These are phyloP conservation scores for Oithona nana DNA, from an alignment of 2,888 invertebrate species.

Conservation along the genomic window DNA sequence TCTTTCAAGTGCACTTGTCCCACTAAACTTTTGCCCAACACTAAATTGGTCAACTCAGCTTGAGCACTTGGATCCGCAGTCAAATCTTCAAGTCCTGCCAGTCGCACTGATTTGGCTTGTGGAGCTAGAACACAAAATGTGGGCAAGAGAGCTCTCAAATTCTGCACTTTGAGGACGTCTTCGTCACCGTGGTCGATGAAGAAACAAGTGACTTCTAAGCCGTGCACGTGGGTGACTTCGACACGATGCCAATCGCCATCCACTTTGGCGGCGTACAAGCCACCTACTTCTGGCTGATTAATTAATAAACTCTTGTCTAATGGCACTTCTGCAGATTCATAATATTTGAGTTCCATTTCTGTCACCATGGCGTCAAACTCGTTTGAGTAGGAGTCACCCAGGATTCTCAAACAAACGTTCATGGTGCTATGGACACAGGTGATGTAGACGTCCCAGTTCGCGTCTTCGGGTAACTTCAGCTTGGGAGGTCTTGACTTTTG, in stretches of 20 bases:
- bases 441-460: slow-evolving; percentile 41
- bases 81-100: slow-evolving; percentile 49
- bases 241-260: slow-evolving; percentile 35
- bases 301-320: slow-evolving; percentile 25
- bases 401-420: slow-evolving; percentile 45
- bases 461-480: slow-evolving; percentile 28
- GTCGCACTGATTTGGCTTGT: slow-evolving; percentile 38
- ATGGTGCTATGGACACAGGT: slow-evolving; percentile 40
- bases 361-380: slow-evolving; percentile 27
- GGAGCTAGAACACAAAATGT: slow-evolving; percentile 45
- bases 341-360: slow-evolving; percentile 30
- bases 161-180: slow-evolving; percentile 34
- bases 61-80: slow-evolving; percentile 29
- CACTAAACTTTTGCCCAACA: slow-evolving; percentile 29
- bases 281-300: slow-evolving; percentile 24
- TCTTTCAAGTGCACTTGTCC: not conserved
- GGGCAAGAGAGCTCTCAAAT: slow-evolving; percentile 40
- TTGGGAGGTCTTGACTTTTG: slow-evolving; percentile 22
- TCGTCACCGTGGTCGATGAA: slow-evolving; percentile 58
- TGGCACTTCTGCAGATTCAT: slow-evolving; percentile 21
- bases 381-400: slow-evolving; percentile 40
- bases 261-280: slow-evolving; percentile 32
- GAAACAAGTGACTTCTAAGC: slow-evolving; percentile 38
- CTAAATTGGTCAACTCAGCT: slow-evolving; percentile 27
- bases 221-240: slow-evolving; percentile 33